Evolutionary conservation across 2,113 vertebrate species (phyloP).

Genomic region (Nipponia nippon): DNA sequence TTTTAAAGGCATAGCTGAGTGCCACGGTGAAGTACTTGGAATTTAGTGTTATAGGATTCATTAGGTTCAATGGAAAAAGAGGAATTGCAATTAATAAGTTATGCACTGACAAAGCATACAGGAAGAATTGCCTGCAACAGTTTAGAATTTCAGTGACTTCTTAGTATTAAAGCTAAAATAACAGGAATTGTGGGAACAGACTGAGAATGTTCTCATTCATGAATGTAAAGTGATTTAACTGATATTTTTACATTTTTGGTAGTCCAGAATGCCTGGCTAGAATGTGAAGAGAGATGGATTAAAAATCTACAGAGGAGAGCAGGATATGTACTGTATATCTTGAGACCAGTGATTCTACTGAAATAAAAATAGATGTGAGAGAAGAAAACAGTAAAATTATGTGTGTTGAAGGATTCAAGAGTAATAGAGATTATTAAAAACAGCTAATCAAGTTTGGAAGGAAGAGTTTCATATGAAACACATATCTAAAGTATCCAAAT

Average conservation of each 20-base stretch:
- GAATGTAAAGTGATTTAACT: background rate
- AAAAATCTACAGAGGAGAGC: background rate
- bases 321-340: background rate
- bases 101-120: background rate
- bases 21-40: background rate
- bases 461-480: background rate
- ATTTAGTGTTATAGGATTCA: background rate
- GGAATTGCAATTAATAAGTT: background rate
- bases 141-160: background rate
- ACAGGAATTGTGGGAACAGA: background rate
- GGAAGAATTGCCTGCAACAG: background rate
- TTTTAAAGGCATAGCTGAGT: background rate
- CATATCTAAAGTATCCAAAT: conserved; percentile 10
- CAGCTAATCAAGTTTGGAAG: conserved; percentile 45
- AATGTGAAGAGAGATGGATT: background rate
- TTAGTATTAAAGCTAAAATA: background rate
- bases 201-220: background rate
- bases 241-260: background rate
- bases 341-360: background rate
- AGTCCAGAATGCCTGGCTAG: background rate
- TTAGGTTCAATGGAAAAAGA: background rate
- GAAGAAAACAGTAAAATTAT: background rate
- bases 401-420: background rate
- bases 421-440: conserved; percentile 15
- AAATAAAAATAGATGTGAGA: conserved; percentile 15